Evolutionary conservation across 2,888 invertebrate species (phyloP), one percentile per base, ranked within the genome.

Genomic region (Acrocyrtus sp.): DNA sequence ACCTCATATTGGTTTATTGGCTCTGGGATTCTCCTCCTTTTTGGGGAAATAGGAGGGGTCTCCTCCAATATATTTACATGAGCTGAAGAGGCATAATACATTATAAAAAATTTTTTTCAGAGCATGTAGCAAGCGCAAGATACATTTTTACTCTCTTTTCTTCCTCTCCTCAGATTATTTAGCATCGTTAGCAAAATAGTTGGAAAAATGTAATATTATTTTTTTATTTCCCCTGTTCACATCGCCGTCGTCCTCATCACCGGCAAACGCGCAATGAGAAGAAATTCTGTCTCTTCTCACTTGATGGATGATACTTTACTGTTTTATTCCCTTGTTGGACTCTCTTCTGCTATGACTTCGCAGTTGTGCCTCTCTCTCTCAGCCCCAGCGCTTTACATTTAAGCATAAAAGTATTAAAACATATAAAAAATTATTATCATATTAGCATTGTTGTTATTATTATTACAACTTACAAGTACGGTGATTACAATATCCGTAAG

Each of bases 1-100:
- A 74, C 80, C 80, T 78, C 76, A 77, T 78, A 76, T 78, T 78
- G 69, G 79, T 80, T 80, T 80, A 80, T 80, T 80, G 80, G 80
- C 72, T 76, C 60, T 53, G 50, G 34, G 22, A 74, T 58, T 61
- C 78, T 78, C 79, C 80, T 73, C 80, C 80, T 78, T 72, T 70
- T 70, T 72, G 72, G 66, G 73, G 72, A 77, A 76, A 70, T 67
- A 72, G 80, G 78, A 72, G 77, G 74, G 66, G 72, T 65, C 62
- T 70, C 47, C 45, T 50, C 58, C 41, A 45, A 65, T 45, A 56
- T 61, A 45, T 21, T 27, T 21, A 29, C 19, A 57, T 54, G 39
- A 17, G 26, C 17, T 10, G 3, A 10, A 17, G 3, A 10, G 24
- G 15, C 22, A 22, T 17, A 27, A 26, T 47, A 21, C 47, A 29